Percentiles rank a stretch among this genome's conserved stretches.
Conservation (phyloP, 2,113 vertebrate species). For the Corythornis madagascariensis region DNA sequence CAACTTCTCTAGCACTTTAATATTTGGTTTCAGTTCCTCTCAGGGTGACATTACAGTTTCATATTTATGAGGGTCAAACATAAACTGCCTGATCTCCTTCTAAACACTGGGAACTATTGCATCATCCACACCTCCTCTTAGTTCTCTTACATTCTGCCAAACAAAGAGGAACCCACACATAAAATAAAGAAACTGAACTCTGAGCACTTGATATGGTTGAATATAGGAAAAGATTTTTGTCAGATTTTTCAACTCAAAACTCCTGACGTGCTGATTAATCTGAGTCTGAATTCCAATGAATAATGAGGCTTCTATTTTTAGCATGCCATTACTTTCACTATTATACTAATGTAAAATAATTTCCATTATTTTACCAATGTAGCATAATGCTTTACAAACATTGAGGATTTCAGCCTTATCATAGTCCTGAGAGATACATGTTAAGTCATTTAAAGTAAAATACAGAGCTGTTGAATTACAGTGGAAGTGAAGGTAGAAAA, state of each 20-base stretch:
- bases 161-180: neutral
- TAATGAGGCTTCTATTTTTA: neutral
- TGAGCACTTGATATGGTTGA: neutral
- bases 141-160: neutral
- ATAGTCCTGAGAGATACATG: neutral
- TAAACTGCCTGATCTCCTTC: neutral
- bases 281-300: neutral
- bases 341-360: neutral
- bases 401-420: neutral
- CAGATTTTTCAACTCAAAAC: neutral
- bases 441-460: neutral
- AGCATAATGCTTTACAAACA: neutral
- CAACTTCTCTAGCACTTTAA: neutral
- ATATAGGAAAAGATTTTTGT: neutral
- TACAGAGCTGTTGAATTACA: neutral
- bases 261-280: neutral
- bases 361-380: neutral
- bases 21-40: neutral
- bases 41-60: neutral
- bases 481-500: neutral
- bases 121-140: neutral
- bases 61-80: neutral
- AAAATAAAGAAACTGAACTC: neutral
- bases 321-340: neutral
- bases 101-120: neutral